Conservation (phyloP, 2,888 invertebrate genomes). For the Spodoptera littoralis region DNA sequence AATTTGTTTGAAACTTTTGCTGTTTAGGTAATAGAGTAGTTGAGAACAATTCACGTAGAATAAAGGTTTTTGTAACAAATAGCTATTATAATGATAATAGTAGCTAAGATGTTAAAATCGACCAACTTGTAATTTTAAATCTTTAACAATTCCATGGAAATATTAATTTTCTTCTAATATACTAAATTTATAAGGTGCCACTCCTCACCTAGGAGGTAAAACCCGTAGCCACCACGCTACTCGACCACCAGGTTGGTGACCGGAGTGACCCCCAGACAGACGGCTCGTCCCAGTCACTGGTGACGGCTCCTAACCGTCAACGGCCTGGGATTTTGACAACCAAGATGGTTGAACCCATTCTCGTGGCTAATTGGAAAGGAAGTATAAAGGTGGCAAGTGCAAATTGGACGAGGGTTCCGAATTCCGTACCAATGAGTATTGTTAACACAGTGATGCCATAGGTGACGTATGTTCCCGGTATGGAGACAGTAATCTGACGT, state of each 20-base stretch:
- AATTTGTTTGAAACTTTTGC: no score
- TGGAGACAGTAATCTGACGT: no score
- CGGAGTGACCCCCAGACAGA: constrained; percentile 27
- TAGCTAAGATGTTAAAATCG: no score
- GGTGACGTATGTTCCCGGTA: no score
- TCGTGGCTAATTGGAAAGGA: constrained; percentile 28
- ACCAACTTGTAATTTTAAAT: no score
- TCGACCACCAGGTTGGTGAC: constrained; percentile 39
- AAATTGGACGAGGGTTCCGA: neutral
- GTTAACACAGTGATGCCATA: no score
- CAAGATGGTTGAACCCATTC: constrained; percentile 34
- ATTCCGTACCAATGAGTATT: constrained; percentile 5
- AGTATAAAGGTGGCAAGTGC: constrained; percentile 1
- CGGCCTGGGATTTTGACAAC: constrained; percentile 21
- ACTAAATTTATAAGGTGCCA: neutral
- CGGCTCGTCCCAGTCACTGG: constrained; percentile 23
- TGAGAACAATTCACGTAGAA: no score
- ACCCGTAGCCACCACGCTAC: constrained; percentile 23
- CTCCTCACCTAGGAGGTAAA: constrained; percentile 20
- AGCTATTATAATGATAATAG: no score
- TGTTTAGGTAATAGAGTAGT: no score
- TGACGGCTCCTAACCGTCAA: constrained; percentile 31
- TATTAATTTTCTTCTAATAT: no score
- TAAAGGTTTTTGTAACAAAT: no score
- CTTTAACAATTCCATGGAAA: no score